Conservation (phyloP, 2,888 invertebrate genomes). For the Amblyjoppa fuscipennis region DNA sequence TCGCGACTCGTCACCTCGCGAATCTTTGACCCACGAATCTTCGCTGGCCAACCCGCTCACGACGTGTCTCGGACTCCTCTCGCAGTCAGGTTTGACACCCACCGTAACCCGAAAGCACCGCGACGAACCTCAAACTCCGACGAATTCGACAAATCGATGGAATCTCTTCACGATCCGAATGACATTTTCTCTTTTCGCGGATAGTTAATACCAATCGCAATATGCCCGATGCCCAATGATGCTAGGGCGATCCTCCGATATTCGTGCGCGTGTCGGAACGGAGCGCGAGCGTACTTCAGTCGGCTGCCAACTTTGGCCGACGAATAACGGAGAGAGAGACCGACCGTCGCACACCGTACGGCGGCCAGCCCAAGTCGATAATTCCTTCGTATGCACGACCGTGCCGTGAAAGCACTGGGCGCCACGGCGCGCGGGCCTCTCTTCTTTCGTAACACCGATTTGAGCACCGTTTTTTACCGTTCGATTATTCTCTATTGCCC, state of each 20-base stretch:
- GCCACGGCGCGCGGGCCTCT: neutral
- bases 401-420: neutral
- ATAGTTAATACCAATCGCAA: neutral
- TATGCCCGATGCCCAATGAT: neutral
- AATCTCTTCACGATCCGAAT: neutral
- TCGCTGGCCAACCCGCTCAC: neutral
- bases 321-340: neutral
- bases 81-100: neutral
- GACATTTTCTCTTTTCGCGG: neutral
- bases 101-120: neutral
- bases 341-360: neutral
- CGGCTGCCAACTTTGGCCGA: conserved; percentile 15
- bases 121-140: neutral
- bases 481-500: conserved; percentile 17
- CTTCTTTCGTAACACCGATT: neutral
- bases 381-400: neutral
- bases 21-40: neutral
- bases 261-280: neutral
- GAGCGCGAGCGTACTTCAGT: neutral
- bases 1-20: neutral
- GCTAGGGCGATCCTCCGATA: neutral
- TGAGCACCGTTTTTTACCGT: conserved; percentile 4
- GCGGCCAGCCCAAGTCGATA: neutral
- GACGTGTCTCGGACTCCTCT: neutral
- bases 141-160: neutral